Evolutionary conservation across 2,797 vertebrate species (phyloP), one percentile per base, ranked within the genome.

Genomic region (Syndactyla subalaris): DNA sequence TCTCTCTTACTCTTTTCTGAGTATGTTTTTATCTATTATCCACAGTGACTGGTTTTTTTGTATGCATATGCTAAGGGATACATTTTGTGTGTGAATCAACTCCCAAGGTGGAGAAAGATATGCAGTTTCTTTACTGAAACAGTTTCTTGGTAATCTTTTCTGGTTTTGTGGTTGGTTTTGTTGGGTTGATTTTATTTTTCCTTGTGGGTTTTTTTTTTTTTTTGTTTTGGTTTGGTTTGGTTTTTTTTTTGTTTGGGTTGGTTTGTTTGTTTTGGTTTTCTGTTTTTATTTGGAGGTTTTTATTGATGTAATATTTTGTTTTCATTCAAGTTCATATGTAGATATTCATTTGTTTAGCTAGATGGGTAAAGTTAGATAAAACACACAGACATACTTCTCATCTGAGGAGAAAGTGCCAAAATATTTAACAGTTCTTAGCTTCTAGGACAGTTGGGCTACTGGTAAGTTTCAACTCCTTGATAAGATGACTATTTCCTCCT

Each of bases 161-260:
- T 14, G 3, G 0, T 2, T 19, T 70, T 32, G 7, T 48, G 9
- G 20, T n/a, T 38, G 30, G 26, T 54, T 54, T 54, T 32, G n/a
- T 38, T 23, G 12, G 20, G 6, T 12, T 36, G 54, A 45, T 11
- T 45, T 21, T 45, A 21, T 45, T 45, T 45, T 45, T 45, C 14
- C 10, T 20, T 45, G 43, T 21, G 43, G 10, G 11, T 10, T 45
- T 4, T 57, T 32, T 0, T 2, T 6, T 22, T 19, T 32, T 5
- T 27, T 29, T 51, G 6, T 21, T 46, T 21, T 12, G 10, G 4
- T 2, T 30, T 36, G 46, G 3, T 12, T 51, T 24, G 34, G 23
- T 1, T 5, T 22, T 38, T 38, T 1, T 5, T 22, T 38, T 12
- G 38, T 38, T 38, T 38, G 38, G 38, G 38, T 38, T 38, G 38